Conservation (phyloP, 2,113 vertebrate species). For the Naja naja region DNA sequence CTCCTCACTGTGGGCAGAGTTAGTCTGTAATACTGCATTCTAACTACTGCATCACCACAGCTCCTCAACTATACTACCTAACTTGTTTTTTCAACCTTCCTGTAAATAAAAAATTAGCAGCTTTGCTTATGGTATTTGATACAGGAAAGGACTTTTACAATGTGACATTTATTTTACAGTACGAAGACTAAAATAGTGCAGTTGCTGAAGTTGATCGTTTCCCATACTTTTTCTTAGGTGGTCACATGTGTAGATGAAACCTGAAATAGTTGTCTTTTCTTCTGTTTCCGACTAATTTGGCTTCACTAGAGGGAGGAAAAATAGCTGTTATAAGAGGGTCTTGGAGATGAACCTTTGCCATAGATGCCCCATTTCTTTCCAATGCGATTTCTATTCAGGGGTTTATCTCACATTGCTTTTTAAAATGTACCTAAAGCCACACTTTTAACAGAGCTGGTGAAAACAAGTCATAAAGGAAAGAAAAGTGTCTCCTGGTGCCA, state of each 20-base stretch:
- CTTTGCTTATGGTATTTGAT: neutral
- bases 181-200: neutral
- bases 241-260: neutral
- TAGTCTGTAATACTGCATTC: neutral
- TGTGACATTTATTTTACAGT: neutral
- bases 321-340: neutral
- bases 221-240: neutral
- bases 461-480: neutral
- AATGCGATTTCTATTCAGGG: neutral
- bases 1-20: neutral
- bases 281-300: neutral
- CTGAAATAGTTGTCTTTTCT: neutral
- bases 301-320: neutral
- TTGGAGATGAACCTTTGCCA: neutral
- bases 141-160: neutral
- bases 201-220: neutral
- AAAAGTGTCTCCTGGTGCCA: neutral
- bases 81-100: neutral
- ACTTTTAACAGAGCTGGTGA: neutral
- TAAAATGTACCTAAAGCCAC: neutral
- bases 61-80: neutral
- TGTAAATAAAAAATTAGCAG: neutral
- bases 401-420: neutral
- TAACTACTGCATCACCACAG: neutral
- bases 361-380: neutral